Evolutionary conservation across 2,113 vertebrate genomes (phyloP).

Genomic region (Poecile atricapillus): DNA sequence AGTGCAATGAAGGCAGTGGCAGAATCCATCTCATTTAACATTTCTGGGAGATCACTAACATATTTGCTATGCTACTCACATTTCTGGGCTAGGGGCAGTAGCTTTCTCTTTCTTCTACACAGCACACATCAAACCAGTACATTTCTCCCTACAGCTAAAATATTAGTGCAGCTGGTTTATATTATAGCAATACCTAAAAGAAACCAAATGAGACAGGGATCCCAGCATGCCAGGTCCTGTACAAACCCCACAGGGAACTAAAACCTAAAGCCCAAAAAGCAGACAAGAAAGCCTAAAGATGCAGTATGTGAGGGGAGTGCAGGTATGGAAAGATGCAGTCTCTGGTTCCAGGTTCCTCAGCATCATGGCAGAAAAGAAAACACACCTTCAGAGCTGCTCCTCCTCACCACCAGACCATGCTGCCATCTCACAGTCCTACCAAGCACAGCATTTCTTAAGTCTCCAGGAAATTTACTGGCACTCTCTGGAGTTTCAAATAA

Average conservation of each 20-base stretch:
- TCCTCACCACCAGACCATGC: background rate
- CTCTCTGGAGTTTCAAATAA: background rate
- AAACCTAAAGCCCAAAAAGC: background rate
- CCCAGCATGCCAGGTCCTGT: background rate
- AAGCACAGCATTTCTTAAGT: background rate
- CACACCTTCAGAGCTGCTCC: background rate
- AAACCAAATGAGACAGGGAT: background rate
- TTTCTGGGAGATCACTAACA: conserved; percentile 16
- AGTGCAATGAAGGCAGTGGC: background rate
- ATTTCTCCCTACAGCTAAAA: conserved; percentile 32
- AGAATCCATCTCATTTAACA: conserved; percentile 41
- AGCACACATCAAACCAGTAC: conserved; percentile 23
- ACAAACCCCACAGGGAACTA: background rate
- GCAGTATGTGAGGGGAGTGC: accelerated
- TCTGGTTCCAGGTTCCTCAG: background rate
- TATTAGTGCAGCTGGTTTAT: conserved; percentile 14
- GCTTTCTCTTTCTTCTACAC: conserved; percentile 27
- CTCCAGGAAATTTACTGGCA: background rate
- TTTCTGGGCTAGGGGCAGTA: conserved; percentile 23
- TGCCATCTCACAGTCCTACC: background rate
- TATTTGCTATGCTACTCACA: conserved; percentile 16
- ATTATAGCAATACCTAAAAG: background rate
- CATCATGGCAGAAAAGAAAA: background rate
- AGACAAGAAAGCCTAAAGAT: background rate
- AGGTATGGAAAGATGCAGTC: background rate